Evolutionary conservation across 2,888 invertebrate species (phyloP), one percentile per base, ranked within the genome.

Genomic region (Melitaea athalia): DNA sequence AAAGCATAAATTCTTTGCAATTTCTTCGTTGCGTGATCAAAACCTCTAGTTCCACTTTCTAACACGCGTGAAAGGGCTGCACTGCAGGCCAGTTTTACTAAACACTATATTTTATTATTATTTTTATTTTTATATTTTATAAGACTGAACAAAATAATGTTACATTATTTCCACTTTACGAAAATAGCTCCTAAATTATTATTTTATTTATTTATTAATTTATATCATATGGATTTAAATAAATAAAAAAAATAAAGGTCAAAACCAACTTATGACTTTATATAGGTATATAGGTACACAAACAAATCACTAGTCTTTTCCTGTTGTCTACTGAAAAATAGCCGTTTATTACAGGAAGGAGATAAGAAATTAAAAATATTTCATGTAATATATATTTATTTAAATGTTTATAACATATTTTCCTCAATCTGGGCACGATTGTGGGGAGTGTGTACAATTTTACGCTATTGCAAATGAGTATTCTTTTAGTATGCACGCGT

Each of bases 1-100:
- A 85, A 87, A 86, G 85, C 89, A 89, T 92, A 91, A 92, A 91
- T 91, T 91, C 92, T 92, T 92, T 91, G 85, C 90, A 83, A 91
- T 91, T 91, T 88, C 89, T 91, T 88, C 80, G 85, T 92, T 90
- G 92, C 92, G 92, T 92, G 92, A 84, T 86, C 81, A 79, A 77
- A 81, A 76, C 78, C 81, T 80, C 85, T 85, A 87, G 87, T 84
- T 88, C 90, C 85, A 92, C 91, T 92, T 92, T 92, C 92, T 90
- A 91, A 85, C 88, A 91, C 91, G 92, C 92, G 91, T 92, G 89
- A 85, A 89, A 90, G 88, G 86, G 81, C 76, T 89, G 83, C 82
- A 87, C 74, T 84, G 78, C 67, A 63, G 78, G 76, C 80, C 84
- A 74, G 67, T 65, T 75, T 79, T 77, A 63, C 47, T 55, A 31